Conservation (phyloP, 2,797 vertebrate genomes). For the Galago senegalensis region DNA sequence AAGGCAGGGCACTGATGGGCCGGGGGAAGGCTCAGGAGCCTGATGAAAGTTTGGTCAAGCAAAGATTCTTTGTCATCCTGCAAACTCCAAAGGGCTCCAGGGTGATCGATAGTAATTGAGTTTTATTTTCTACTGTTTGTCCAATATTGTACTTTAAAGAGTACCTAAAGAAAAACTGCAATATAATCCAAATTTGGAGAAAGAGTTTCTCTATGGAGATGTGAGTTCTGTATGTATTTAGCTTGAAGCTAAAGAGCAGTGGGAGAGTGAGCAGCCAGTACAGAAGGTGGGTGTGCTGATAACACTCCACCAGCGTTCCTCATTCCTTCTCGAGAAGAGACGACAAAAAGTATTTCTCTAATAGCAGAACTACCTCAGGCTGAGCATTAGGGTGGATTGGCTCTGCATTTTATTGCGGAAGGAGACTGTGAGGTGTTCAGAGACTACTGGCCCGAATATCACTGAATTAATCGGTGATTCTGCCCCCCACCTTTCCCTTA, state of each 20-base stretch:
- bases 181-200: not conserved
- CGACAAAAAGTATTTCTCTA: not conserved
- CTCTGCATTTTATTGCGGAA: not conserved
- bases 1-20: not conserved
- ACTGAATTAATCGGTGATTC: not conserved
- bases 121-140: not conserved
- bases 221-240: not conserved
- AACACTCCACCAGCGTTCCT: not conserved
- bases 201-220: not conserved
- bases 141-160: not conserved
- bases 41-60: not conserved
- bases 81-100: not conserved
- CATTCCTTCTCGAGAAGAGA: not conserved
- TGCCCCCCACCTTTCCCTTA: not conserved
- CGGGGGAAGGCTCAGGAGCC: not conserved
- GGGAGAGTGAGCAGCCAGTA: not conserved
- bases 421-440: not conserved
- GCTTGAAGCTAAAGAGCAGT: not conserved
- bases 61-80: not conserved
- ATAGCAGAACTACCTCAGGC: not conserved
- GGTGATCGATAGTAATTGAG: accelerated
- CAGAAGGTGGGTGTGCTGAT: not conserved
- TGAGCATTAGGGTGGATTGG: not conserved
- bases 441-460: not conserved
- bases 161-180: not conserved